Evolutionary conservation across 1,140 invertebrate species (phyloP).

Genomic region (Mizuhopecten yessoensis): DNA sequence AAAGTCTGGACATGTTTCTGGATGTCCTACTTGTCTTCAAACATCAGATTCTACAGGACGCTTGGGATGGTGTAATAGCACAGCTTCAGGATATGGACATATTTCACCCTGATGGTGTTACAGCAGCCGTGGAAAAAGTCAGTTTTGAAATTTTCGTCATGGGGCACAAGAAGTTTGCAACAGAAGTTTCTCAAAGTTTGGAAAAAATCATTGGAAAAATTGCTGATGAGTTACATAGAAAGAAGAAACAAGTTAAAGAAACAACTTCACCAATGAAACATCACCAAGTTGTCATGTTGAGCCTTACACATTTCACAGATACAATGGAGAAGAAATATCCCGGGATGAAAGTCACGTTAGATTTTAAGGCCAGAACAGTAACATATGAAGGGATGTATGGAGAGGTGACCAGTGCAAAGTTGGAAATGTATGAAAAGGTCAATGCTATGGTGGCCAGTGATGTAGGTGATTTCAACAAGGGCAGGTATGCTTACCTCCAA

Average conservation of each 20-base stretch:
- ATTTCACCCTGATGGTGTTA: conserved; percentile 40
- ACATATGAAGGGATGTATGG: conserved; percentile 60
- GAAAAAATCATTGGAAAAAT: conserved; percentile 46
- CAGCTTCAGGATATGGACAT: neutral
- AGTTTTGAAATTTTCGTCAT: conserved; percentile 37
- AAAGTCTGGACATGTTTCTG: neutral
- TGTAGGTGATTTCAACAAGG: conserved; percentile 45
- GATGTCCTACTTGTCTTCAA: neutral
- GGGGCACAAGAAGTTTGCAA: neutral
- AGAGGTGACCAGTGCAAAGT: conserved; percentile 57
- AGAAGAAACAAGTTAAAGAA: conserved; percentile 44
- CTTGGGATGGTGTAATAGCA: neutral
- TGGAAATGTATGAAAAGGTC: conserved; percentile 60
- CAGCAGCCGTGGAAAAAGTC: conserved; percentile 36
- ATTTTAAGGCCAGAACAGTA: conserved; percentile 53
- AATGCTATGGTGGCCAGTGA: conserved; percentile 18
- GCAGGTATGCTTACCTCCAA: conserved; percentile 49
- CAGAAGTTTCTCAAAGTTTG: conserved; percentile 44
- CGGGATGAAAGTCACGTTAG: conserved; percentile 55
- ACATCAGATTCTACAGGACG: neutral
- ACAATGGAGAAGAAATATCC: conserved; percentile 56
- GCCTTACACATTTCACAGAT: conserved; percentile 53
- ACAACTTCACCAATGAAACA: conserved; percentile 26
- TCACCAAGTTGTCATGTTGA: conserved; percentile 56
- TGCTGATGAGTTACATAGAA: conserved; percentile 30